Evolutionary conservation across 2,113 vertebrate genomes (phyloP), one percentile per base, ranked within the genome.

Genomic region (Nymphicus hollandicus): DNA sequence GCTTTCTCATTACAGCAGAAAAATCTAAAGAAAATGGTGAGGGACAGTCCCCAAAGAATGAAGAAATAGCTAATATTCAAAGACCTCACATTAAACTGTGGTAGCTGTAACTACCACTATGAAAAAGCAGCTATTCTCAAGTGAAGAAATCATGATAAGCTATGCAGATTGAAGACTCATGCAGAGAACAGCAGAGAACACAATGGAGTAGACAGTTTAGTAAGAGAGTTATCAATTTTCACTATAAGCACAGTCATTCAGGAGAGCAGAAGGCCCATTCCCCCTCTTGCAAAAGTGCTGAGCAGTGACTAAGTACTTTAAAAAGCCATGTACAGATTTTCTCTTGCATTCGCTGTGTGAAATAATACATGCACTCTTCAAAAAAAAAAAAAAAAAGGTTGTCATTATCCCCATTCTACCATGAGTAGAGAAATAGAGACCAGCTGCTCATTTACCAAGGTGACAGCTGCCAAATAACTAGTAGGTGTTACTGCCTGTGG

Each of bases 241-340:
- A 18, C 39, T 8, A 13, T 0, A n/a, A 73, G 43, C 14, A 6
- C 68, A 47, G 81, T 17, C 28, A 61, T 46, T 37, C 46, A 46
- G 49, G 27, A 31, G 18, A 86, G 37, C 56, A 73, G 17, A 60
- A 83, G 29, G 12, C 46, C 41, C 49, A 29, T 3, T 49, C 27
- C 46, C 58, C 33, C 10, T 39, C 66, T 49, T 43, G 49, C 23
- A n/a, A 6, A 64, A 39, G 28, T 2, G 0, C 16, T 20, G 24
- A 78, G 24, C 18, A 13, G 29, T 0, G 1, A 28, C 27, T 2
- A 8, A 60, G 15, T 2, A 46, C 39, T 69, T 66, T 1, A 33
- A 29, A 81, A 68, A 90, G 52, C 14, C 61, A 46, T 0, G 0
- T 5, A 8, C 27, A 66, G 27, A 28, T 13, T 29, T 24, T 74